Percentiles rank a stretch among this genome's conserved stretches.
phyloP scores from a whole-genome alignment of 30 jellyfish, hydroid and myxozoan genomes.

The Morbakka virulenta region DNA sequence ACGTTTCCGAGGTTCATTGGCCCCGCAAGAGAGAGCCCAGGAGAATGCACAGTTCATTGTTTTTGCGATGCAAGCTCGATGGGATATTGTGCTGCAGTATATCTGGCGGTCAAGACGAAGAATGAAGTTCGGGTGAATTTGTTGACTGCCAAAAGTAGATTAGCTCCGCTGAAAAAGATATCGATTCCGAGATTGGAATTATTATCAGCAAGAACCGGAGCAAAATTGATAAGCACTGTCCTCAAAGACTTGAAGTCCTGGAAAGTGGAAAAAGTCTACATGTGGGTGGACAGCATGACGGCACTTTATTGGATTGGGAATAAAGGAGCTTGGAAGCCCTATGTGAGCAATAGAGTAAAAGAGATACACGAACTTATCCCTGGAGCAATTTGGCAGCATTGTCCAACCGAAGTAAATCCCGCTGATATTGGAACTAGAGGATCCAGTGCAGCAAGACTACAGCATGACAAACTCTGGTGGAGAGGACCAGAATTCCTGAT shows the following conservation, averaged over 20 bases:
- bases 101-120: neutral
- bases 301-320: constrained; percentile 18
- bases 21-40: neutral
- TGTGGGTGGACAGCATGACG: constrained; percentile 34
- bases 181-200: constrained; percentile 24
- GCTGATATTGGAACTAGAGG: constrained; percentile 57
- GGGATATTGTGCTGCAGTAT: constrained; percentile 40
- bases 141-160: constrained; percentile 22
- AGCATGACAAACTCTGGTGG: constrained; percentile 9
- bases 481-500: constrained; percentile 23
- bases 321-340: constrained; percentile 11
- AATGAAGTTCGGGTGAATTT: neutral
- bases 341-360: constrained; percentile 26
- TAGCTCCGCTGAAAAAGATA: constrained; percentile 1
- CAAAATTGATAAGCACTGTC: neutral
- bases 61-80: constrained; percentile 34
- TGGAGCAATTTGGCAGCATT: constrained; percentile 17
- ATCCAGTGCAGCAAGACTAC: neutral
- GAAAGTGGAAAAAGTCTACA: constrained; percentile 5
- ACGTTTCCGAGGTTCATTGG: neutral
- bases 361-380: constrained; percentile 7
- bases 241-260: neutral
- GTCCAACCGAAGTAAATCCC: constrained; percentile 47
- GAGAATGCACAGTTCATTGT: neutral
- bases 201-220: constrained; percentile 10